Evolutionary conservation across 2,113 vertebrate genomes (phyloP).

Genomic region (Chitala chitala): DNA sequence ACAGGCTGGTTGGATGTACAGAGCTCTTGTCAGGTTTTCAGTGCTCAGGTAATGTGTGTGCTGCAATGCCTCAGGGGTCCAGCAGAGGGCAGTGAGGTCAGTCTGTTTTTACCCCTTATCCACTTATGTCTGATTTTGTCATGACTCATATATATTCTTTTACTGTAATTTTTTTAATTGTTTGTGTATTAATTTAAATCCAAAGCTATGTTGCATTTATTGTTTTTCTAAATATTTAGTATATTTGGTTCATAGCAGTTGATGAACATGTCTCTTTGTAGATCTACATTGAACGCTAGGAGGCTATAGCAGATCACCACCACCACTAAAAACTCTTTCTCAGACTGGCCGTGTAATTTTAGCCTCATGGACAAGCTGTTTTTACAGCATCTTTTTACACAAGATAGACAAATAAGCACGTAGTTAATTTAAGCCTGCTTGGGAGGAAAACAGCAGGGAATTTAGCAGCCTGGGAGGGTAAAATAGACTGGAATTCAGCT

Average conservation of each 20-base stretch:
- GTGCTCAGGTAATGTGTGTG: not conserved
- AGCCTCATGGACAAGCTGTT: not conserved
- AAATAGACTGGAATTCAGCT: not conserved
- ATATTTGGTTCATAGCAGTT: no score
- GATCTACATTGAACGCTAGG: no score
- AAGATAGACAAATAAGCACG: not conserved
- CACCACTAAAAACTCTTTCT: no score
- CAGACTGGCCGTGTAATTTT: not conserved
- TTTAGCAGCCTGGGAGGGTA: no score
- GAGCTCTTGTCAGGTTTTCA: not conserved
- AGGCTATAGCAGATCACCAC: no score
- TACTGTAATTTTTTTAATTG: not conserved
- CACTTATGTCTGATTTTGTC: not conserved
- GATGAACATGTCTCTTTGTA: no score
- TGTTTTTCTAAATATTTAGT: no score
- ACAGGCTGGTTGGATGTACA: no score
- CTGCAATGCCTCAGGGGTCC: not conserved
- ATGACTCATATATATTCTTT: no score
- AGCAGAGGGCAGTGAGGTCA: conserved; percentile 35
- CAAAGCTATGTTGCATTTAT: no score
- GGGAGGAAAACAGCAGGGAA: not conserved
- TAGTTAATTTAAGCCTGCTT: not conserved
- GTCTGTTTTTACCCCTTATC: not conserved
- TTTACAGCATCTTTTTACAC: not conserved
- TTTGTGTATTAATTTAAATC: no score